Base-by-base conservation (phyloP, 2,888 invertebrate species). In the Melangyna quadrimaculata region DNA sequence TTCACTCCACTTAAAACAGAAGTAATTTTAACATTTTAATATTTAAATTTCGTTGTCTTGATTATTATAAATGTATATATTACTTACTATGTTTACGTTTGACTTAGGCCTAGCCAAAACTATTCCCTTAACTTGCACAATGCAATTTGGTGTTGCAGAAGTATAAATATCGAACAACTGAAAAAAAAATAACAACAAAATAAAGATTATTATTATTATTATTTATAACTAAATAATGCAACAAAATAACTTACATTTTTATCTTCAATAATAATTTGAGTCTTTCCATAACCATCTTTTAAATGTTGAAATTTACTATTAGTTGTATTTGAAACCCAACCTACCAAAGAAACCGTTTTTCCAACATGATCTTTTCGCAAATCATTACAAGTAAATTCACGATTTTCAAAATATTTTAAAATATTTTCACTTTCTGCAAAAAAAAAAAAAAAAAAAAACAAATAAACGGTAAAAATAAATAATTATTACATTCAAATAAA, bases 231-330 rank as follows among this genome's bases (percentile, higher is more conserved):
- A n/a, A n/a, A n/a, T n/a, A n/a, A n/a, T n/a, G n/a, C n/a, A n/a
- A n/a, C n/a, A n/a, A 32, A 32, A 32, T 9, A 32, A 84, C 88
- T 79, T 82, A 91, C 91, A 72, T 89, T 72, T 88, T 90, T 89
- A 83, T 92, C 90, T 24, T 92, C 91, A 37, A 93, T 90, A 73
- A 93, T 90, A 4, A 92, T 90, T 88, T 93, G 93, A 0, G 92
- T 92, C 61, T 91, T 90, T 0, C 93, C 93, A 83, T 93, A 92
- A 12, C 93, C 93, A 88, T 93, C 93, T 81, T 91, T 91, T 0
- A 93, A 82, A 78, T 92, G 92, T 65, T 92, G 89, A 87, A 93
- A 93, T 87, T 92, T 92, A 4, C 90, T 89, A 55, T 90, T 90
- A 32, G 90, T 90, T 2, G 90, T 88, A 0, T 89, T 88, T 32